Evolutionary conservation across 1,140 invertebrate species (phyloP), one percentile per base, ranked within the genome.

Genomic region (Drosophila albomicans): DNA sequence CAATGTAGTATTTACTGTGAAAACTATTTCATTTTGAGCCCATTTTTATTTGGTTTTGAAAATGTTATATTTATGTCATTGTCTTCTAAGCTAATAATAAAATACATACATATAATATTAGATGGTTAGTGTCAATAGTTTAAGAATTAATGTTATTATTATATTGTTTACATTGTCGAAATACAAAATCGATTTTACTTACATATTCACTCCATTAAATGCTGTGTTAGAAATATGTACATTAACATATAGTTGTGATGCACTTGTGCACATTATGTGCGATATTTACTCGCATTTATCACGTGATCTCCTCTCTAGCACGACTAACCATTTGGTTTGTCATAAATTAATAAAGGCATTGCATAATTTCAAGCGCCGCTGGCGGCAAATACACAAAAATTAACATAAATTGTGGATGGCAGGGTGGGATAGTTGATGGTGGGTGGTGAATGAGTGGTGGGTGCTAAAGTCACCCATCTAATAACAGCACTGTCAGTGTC

Each of bases 271-370:
- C 30, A 54, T 54, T 13, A 6, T 15, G 3, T 32, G n/a, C 54
- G 54, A 57, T 41, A 20, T 20, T 43, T 43, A 4, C 0, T 38
- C 16, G 32, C 16, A 10, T 28, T 61, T 58, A 56, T 65, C 80
- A 82, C 76, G 56, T 0, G 38, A 11, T 13, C 20, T 25, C 77
- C 78, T 75, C 69, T 5, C 79, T 78, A 63, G 38, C 3, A 51
- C 25, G 62, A 54, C 25, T 56, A 65, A 46, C 68, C 66, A 80
- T 82, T 88, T 77, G 85, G 69, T 54, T 87, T 73, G 68, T 48
- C 85, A 79, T 88, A 88, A 88, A 88, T 88, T 88, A 88, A 88
- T 88, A 88, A 88, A 85, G 71, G 67, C 85, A 88, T 89, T 89
- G 85, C 81, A 88, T 88, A 89, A 88, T 89, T 88, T 87, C 57